Percentiles rank a stretch among this genome's conserved stretches.
phyloP scores from a whole-genome alignment of 2,113 vertebrate species.

The Spilogale gracilis region DNA sequence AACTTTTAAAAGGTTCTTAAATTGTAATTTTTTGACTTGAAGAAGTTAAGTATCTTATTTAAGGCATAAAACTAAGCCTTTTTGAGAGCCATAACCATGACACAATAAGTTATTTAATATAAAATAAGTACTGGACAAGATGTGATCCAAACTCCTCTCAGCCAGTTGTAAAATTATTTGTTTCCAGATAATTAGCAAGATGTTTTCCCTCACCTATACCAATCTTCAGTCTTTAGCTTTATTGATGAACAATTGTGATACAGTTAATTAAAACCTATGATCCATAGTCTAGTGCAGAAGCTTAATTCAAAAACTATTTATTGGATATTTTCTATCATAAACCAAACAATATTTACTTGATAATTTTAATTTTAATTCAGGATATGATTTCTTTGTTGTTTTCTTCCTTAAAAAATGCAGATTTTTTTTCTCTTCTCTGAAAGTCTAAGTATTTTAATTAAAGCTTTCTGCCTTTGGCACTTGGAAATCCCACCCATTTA shows the following conservation, averaged over 20 bases:
- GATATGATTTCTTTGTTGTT: neutral
- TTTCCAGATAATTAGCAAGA: neutral
- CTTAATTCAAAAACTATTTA: conserved; percentile 35
- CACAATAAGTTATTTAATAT: neutral
- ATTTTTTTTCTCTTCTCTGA: neutral
- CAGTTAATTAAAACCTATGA: conserved; percentile 5
- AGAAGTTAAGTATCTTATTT: neutral
- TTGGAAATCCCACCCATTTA: neutral
- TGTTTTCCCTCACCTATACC: neutral
- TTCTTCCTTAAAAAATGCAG: conserved; percentile 30
- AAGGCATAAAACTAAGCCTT: neutral
- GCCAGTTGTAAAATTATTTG: neutral
- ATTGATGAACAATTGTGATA: neutral
- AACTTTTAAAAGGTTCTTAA: neutral
- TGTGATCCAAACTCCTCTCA: neutral
- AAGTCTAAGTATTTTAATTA: conserved; percentile 53
- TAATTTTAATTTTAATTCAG: neutral
- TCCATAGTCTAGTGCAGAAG: neutral
- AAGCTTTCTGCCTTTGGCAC: neutral
- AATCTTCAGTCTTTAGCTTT: neutral
- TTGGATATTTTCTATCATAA: conserved; percentile 31
- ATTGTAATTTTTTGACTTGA: neutral
- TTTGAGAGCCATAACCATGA: neutral
- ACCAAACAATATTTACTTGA: neutral
- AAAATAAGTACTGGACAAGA: neutral